phyloP scores from a whole-genome alignment of 1,140 invertebrate genomes.

The Drosophila rufa region DNA sequence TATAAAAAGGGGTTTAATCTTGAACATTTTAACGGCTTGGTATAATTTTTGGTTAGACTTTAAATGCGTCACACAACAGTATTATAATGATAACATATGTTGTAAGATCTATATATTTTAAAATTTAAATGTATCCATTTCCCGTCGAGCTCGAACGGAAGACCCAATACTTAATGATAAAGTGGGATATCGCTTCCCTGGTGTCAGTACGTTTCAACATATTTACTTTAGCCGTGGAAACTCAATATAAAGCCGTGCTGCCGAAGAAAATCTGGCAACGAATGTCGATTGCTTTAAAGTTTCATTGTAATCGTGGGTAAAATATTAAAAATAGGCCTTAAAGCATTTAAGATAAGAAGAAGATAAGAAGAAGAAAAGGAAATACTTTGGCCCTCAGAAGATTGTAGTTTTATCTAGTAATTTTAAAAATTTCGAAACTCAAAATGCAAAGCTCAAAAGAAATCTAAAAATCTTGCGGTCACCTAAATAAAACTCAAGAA shows the following conservation, averaged over 20 bases:
- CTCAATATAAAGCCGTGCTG: neutral
- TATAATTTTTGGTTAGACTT: no score
- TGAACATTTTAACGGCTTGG: no score
- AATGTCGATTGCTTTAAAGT: conserved; percentile 3
- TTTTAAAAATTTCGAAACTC: no score
- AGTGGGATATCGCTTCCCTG: neutral
- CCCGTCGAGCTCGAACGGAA: neutral
- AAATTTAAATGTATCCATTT: neutral
- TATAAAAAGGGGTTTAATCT: neutral
- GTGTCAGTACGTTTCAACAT: neutral
- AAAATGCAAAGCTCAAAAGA: neutral
- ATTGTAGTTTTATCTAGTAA: no score
- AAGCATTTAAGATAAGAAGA: neutral
- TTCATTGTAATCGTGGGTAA: neutral
- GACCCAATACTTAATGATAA: neutral
- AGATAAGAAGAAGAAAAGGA: neutral
- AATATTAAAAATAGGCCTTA: neutral
- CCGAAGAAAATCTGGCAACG: neutral
- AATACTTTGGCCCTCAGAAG: neutral
- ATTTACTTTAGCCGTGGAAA: neutral
- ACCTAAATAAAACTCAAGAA: no score
- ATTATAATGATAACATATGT: neutral
- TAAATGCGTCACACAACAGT: neutral
- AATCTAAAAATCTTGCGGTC: no score
- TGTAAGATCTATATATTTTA: neutral